Percentiles rank a stretch among this genome's conserved stretches.
phyloP scores from a whole-genome alignment of 2,797 vertebrate species.

The Anomalospiza imberbis region DNA sequence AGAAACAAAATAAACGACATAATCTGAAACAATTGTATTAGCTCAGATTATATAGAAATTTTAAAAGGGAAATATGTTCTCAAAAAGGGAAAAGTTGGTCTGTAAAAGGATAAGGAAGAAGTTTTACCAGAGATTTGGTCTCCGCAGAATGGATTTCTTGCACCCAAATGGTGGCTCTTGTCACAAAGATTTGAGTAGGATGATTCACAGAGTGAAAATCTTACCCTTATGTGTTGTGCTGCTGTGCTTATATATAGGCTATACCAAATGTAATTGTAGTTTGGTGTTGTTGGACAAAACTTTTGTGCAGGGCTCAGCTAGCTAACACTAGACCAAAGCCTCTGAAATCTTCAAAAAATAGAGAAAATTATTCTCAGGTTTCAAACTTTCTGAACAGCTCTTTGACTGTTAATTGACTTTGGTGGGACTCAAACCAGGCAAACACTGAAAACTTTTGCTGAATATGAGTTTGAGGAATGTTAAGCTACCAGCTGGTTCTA shows the following conservation, averaged over 20 bases:
- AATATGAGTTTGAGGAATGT: constrained; percentile 11
- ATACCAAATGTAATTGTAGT: not conserved
- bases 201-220: not conserved
- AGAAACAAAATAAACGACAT: not conserved
- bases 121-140: not conserved
- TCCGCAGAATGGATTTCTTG: not conserved
- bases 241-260: not conserved
- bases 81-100: not conserved
- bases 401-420: constrained; percentile 1
- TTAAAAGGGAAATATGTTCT: not conserved
- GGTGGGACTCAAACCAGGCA: not conserved
- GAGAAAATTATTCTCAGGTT: not conserved
- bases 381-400: not conserved
- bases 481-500: constrained; percentile 21
- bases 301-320: not conserved
- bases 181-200: not conserved
- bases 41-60: not conserved
- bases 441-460: constrained; percentile 10
- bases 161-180: not conserved
- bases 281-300: constrained; percentile 21
- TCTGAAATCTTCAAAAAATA: not conserved
- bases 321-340: not conserved
- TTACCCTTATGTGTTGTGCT: not conserved
- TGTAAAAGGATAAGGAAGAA: not conserved
- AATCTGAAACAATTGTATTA: not conserved